Evolutionary conservation across 2,797 vertebrate genomes (phyloP).

Genomic region (Sitta carolinensis): DNA sequence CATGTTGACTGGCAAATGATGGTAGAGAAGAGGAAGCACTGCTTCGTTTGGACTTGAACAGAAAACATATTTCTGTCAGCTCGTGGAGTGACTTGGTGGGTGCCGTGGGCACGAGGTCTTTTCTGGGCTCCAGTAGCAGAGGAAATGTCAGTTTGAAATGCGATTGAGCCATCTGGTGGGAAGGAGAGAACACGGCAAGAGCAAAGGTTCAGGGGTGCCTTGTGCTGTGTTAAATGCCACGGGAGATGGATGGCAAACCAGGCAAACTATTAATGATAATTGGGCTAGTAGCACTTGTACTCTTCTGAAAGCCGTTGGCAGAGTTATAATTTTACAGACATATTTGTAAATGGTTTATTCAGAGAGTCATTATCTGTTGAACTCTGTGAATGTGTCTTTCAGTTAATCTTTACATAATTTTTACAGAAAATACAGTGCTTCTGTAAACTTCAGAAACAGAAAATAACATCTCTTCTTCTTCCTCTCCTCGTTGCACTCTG

Average conservation of each 20-base stretch:
- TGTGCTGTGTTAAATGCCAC: neutral
- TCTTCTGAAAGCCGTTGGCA: neutral
- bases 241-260: neutral
- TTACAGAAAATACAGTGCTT: neutral
- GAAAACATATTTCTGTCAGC: neutral
- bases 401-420: neutral
- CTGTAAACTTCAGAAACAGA: neutral
- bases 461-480: neutral
- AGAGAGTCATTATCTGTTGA: neutral
- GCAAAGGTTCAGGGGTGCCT: neutral
- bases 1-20: neutral
- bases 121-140: fast-evolving
- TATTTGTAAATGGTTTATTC: neutral
- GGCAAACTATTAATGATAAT: neutral
- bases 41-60: neutral
- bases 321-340: neutral
- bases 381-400: neutral
- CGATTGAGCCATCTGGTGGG: constrained; percentile 67
- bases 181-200: neutral
- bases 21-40: neutral
- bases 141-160: neutral
- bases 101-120: neutral
- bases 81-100: neutral
- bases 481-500: neutral
- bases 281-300: neutral